phyloP scores from a whole-genome alignment of 2,888 invertebrate species.

The Norana najaformis region DNA sequence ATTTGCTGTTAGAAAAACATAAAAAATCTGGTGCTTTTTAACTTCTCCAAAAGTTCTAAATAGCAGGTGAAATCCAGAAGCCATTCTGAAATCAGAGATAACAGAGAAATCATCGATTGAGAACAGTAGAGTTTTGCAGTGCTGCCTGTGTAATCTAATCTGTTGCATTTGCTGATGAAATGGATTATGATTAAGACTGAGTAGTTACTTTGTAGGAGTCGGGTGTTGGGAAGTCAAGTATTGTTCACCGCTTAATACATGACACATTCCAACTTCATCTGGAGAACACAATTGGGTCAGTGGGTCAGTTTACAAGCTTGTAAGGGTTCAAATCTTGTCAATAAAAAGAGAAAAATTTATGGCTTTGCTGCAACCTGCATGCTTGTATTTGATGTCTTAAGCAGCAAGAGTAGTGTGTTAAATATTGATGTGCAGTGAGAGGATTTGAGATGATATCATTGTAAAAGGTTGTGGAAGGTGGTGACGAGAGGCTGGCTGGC shows the following conservation, averaged over 20 bases:
- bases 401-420: background rate
- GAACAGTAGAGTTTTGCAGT: background rate
- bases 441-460: background rate
- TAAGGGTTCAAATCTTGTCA: background rate
- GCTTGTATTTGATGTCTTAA: background rate
- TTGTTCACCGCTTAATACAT: constrained; percentile 62
- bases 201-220: constrained; percentile 57
- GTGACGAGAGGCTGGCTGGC: background rate
- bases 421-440: background rate
- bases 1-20: background rate
- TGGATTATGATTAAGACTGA: background rate
- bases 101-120: background rate
- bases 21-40: background rate
- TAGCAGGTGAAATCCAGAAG: background rate
- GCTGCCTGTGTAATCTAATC: background rate
- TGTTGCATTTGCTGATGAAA: constrained; percentile 26
- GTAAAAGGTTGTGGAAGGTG: background rate
- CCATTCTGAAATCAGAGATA: background rate
- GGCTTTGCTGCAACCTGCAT: background rate
- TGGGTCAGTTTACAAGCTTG: background rate
- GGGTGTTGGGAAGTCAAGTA: constrained; percentile 64
- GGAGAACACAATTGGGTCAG: constrained; percentile 63
- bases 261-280: constrained; percentile 61
- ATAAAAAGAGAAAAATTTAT: too few species aligned
- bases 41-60: background rate